Percentiles rank a stretch among this genome's conserved stretches.
Evolutionary conservation across 2,797 vertebrate genomes (phyloP).

Genomic region (Girardinus metallicus): DNA sequence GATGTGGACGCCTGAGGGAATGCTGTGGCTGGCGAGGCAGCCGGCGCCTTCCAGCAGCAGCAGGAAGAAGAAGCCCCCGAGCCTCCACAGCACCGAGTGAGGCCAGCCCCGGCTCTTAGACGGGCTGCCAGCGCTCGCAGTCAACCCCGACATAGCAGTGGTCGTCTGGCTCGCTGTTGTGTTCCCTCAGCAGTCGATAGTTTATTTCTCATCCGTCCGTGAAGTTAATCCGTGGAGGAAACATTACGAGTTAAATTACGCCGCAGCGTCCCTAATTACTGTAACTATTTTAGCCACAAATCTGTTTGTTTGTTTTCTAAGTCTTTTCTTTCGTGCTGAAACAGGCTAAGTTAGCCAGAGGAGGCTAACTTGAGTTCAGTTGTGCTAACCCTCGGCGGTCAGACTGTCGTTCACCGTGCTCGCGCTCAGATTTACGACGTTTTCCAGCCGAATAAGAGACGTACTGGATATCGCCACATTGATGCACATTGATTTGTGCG

Average conservation of each 20-base stretch:
- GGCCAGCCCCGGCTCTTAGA: conserved; percentile 70
- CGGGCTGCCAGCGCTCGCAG: conserved; percentile 65
- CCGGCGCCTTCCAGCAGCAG: conserved; percentile 75
- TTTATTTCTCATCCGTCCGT: conserved; percentile 78
- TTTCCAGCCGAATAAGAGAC: conserved; percentile 21
- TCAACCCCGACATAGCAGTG: conserved; percentile 71
- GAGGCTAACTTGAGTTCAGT: conserved; percentile 65
- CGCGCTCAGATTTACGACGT: conserved; percentile 43
- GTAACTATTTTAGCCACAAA: conserved; percentile 15
- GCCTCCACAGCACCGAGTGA: conserved; percentile 72
- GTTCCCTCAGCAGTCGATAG: conserved; percentile 49
- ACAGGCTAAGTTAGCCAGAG: conserved; percentile 67
- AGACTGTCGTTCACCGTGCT: conserved; percentile 12
- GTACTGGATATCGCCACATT: conserved; percentile 4
- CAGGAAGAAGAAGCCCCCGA: conserved; percentile 76
- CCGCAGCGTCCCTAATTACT: conserved; percentile 40
- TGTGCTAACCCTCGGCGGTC: conserved; percentile 55
- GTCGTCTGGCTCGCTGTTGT: conserved; percentile 58
- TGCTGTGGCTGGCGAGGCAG: conserved; percentile 74
- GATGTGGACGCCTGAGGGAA: conserved; percentile 53
- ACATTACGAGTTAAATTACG: conserved; percentile 71
- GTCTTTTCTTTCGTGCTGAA: conserved; percentile 48
- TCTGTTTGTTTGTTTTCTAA: conserved; percentile 18
- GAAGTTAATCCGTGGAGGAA: conserved; percentile 75
- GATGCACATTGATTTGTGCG: not conserved